Evolutionary conservation across 2,113 vertebrate genomes (phyloP), one percentile per base, ranked within the genome.

Genomic region (Potamarius usumacintae): DNA sequence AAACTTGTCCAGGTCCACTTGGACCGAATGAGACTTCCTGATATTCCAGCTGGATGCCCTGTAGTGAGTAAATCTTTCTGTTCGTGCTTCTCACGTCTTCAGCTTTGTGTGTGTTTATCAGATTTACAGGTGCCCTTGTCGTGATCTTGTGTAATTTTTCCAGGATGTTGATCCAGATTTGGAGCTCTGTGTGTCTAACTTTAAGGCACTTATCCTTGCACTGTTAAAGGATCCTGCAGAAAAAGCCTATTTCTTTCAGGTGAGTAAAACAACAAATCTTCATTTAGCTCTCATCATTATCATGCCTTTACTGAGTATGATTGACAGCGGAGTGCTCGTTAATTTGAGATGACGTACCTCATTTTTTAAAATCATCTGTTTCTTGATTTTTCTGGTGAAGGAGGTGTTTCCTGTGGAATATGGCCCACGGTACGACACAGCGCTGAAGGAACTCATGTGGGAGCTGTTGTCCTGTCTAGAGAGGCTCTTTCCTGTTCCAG

Each of bases 381-480:
- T 76, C 9, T 74, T 86, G 0, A 50, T 87, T 85, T 42, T 55
- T 14, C 18, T 82, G 52, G 1, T 48, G 0, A 72, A 97, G 96
- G 95, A 95, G 85, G 90, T 94, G 53, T 96, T 96, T 83, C 93
- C 95, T 2, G 89, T 92, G 0, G 94, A 97, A 34, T 97, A 97
- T 85, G 97, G 97, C 1, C 92, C 95, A 25, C 87, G 91, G 27
- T 97, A 96, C 14, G 86, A 96, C 0, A 89, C 84, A 0, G 95
- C 95, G 0, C 92, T 97, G 10, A 96, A 97, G 92, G 95, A 95
- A 88, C 92, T 97, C 48, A 93, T 97, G 87, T 96, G 95, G 91
- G 96, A 97, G 89, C 96, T 96, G n/a, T 89, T 97, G 84, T 94
- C 92, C 27, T 91, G 94, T 30, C 92, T 97, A 89, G 96, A 97